Evolutionary conservation across 1,140 invertebrate species (phyloP), one percentile per base, ranked within the genome.

Genomic region (Protaetia brevitarsis): DNA sequence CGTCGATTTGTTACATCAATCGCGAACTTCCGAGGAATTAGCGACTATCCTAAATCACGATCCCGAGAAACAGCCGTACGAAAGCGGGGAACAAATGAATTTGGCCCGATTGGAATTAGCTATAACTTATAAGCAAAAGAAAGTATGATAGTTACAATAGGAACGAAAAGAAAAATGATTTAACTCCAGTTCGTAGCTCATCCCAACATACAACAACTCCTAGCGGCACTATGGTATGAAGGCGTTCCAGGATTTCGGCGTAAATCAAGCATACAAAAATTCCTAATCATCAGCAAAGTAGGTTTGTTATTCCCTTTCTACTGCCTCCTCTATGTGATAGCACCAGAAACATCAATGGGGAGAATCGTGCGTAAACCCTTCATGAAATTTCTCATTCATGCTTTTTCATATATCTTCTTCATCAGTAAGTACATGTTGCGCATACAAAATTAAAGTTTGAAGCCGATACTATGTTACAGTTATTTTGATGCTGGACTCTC

Each of bases 361-460:
- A 87, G 86, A 73, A 81, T 93, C 2, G 89, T 96, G 84, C 85
- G 91, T 68, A 92, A 91, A 73, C 95, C 95, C 0, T 96, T 97
- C 76, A 94, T 97, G 88, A 97, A 97, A 79, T 97, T 97, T 78
- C 85, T 97, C 66, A 89, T 92, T 64, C 94, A 97, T 74, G 92
- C 93, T 0, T 91, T 92, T 0, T 95, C 93, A 11, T 97, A 97
- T 79, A 81, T 95, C 34, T 94, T 95, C 79, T 97, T 96, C 78
- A 82, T 97, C 37, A 81, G 93, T 94, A 77, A 87, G 88, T 86
- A 1, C 1, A 34, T 34, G 8, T 57, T 57, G 26, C n/a, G n/a
- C n/a, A n/a, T n/a, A 10, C 10, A 28, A 2, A 61, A 1, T 28
- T 60, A 11, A 11, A 29, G n/a, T 29, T 60, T 30, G 2, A 13